Base-by-base conservation (phyloP, 2,113 vertebrate genomes). In the Spheniscus mendiculus region DNA sequence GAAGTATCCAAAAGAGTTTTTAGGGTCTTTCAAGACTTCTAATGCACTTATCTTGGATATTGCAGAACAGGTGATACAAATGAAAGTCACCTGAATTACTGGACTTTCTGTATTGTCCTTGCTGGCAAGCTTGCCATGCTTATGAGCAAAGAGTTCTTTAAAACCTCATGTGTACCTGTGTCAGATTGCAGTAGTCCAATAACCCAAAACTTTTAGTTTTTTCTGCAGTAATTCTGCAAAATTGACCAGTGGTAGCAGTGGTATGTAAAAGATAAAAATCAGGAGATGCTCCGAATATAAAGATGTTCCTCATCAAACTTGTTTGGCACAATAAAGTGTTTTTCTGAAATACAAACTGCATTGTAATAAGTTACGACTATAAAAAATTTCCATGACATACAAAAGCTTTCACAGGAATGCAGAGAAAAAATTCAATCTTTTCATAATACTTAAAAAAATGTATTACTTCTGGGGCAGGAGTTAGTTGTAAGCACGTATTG, bases 321-420 rank as follows among this genome's bases (percentile, higher is more conserved):
- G 6, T 87, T 94, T 77, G 12, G 5, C n/a, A 81, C 81, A 77
- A 72, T 76, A 34, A 80, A 89, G 23, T 70, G 11, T 5, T 30
- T 81, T 93, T 95, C 16, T 89, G 69, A 81, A 83, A 69, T 81
- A 12, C 7, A 34, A 14, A 70, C 34, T 80, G 58, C 34, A 66
- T 70, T 86, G 7, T 56, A n/a, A 0, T 38, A 55, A 21, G 9
- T 83, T 91, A 49, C 0, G 0, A 21, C n/a, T 81, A 3, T 42
- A 40, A 65, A 18, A 45, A 7, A 40, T 83, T 81, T 80, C 23
- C 83, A 3, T 89, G 49, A 52, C 19, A 9, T 9, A 15, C 6
- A 36, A 52, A 80, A 77, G 10, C 27, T 56, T 69, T 45, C 10
- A 16, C 15, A 34, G 11, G 18, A 87, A 53, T 20, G 29, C 8